Base-by-base conservation (phyloP, 2,113 vertebrate species). In the Bombycilla garrulus region DNA sequence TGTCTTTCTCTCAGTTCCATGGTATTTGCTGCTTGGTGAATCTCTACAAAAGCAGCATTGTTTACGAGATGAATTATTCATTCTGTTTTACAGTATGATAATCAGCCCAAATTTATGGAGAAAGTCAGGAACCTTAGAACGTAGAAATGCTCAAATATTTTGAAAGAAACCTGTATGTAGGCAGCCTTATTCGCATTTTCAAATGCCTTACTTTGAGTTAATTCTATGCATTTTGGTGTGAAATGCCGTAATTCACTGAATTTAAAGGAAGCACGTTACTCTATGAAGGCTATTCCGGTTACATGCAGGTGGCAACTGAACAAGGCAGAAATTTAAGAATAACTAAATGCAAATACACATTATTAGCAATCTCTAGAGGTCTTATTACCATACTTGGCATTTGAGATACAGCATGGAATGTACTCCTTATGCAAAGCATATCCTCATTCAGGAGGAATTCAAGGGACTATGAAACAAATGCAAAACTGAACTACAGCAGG, bases 221-320 rank as follows among this genome's bases (percentile, higher is more conserved):
- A 62, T 66, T 67, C 33, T 42, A 84, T 6, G 29, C 9, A 69
- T 67, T 82, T 67, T 51, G 57, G 48, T 71, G 44, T 26, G 20
- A 83, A 92, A 60, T 20, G 8, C n/a, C 1, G 0, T 10, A 61
- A 78, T 29, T 50, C 12, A 26, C 12, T 6, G 6, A 22, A 38
- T 73, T 69, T 28, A 42, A 76, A 69, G 29, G 35, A 81, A 72
- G 18, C 16, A 29, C 6, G 45, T 77, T 86, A 64, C 9, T 66
- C 53, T 42, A 1, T 10, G 31, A 93, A 81, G 18, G 25, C 33
- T 50, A 31, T 17, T 60, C 33, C 0, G 2, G 18, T 67, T 70
- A 81, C 73, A 36, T 0, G 0, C 40, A 48, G 48, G 20, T 1
- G 2, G 20, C 18, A 60, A 44, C 40, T 7, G 13, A 57, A 79